Conservation (phyloP, 2,888 invertebrate genomes). For the Volucella inflata region DNA sequence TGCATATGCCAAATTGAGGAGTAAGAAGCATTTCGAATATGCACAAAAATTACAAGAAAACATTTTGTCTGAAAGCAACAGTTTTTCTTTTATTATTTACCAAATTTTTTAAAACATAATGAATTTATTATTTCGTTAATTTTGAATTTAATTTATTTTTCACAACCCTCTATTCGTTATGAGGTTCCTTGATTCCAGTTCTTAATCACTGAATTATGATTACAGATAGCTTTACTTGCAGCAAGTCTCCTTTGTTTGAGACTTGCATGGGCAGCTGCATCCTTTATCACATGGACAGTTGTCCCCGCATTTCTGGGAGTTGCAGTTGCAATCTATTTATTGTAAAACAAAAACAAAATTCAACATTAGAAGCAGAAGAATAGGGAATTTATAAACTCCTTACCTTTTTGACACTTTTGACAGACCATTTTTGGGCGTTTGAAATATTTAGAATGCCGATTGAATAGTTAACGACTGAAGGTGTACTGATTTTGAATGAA, state of each 20-base stretch:
- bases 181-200: too few relatives aligned
- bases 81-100: too few relatives aligned
- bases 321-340: conserved; percentile 45
- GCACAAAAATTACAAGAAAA: too few relatives aligned
- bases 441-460: background rate
- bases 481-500: background rate
- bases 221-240: too few relatives aligned
- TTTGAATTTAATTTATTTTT: too few relatives aligned
- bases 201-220: too few relatives aligned
- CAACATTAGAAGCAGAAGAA: background rate
- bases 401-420: conserved; percentile 36
- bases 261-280: conserved; percentile 29
- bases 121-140: too few relatives aligned
- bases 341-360: background rate
- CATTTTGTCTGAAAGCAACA: too few relatives aligned
- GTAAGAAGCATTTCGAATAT: too few relatives aligned
- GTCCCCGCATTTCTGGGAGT: conserved; percentile 35
- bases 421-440: conserved; percentile 39
- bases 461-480: background rate
- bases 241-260: conserved; percentile 27
- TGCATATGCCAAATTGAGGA: too few relatives aligned
- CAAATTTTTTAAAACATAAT: too few relatives aligned
- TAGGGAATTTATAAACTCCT: background rate
- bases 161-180: too few relatives aligned
- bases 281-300: conserved; percentile 36